phyloP scores from a whole-genome alignment of 2,113 vertebrate species.

The Ctenomys sociabilis region DNA sequence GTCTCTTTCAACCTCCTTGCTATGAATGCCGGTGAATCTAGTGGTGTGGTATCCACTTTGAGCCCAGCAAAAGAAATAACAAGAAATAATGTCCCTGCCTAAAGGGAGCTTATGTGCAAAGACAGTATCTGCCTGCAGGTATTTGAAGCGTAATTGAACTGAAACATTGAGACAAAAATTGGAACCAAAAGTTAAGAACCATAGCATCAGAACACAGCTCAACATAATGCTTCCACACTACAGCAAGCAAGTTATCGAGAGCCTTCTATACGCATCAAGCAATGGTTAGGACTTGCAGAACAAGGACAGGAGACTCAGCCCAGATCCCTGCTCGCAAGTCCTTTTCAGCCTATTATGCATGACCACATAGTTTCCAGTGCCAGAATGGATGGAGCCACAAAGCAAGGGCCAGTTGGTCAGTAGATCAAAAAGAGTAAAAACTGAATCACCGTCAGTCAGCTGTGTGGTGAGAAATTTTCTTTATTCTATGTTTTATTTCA shows the following conservation, averaged over 20 bases:
- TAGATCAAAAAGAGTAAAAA: neutral
- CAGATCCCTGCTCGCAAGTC: neutral
- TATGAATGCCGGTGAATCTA: neutral
- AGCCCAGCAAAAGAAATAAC: neutral
- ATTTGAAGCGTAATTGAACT: neutral
- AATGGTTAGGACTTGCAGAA: neutral
- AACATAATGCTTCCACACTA: neutral
- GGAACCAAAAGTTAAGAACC: neutral
- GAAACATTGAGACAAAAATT: neutral
- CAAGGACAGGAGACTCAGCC: neutral
- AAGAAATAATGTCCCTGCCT: neutral
- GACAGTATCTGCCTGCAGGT: neutral
- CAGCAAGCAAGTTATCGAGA: neutral
- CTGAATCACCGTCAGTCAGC: neutral
- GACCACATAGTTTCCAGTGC: neutral
- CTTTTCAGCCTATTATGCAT: neutral
- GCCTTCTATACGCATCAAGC: neutral
- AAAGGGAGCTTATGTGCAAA: neutral
- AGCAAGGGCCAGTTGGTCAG: neutral
- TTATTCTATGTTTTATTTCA: conserved; percentile 20
- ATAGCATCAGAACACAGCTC: neutral
- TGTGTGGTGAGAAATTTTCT: neutral
- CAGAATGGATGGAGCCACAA: neutral
- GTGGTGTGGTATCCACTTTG: neutral
- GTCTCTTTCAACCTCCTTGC: conserved; percentile 7